Evolutionary conservation across 2,888 invertebrate genomes (phyloP).

Genomic region (Lamellibrachia satsuma): DNA sequence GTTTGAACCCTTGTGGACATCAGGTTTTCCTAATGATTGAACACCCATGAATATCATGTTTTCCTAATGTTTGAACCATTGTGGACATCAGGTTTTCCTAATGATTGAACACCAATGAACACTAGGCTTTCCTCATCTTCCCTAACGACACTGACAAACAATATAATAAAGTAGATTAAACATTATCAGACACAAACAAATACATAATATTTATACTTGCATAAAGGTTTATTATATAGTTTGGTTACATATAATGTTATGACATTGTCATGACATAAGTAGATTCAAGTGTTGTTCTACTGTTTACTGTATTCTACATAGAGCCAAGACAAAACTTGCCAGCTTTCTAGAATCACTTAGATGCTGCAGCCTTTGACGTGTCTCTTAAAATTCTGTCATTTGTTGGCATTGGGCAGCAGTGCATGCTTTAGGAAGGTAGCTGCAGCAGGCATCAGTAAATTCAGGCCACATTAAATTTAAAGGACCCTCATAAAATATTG

Average conservation of each 20-base stretch:
- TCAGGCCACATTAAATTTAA: not conserved
- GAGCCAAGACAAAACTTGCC: not conserved
- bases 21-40: too few species aligned
- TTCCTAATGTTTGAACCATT: too few species aligned
- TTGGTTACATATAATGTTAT: not conserved
- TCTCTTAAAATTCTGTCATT: too few species aligned
- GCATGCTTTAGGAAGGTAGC: too few species aligned
- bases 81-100: too few species aligned
- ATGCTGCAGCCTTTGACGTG: not conserved
- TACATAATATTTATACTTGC: not conserved
- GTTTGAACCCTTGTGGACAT: too few species aligned
- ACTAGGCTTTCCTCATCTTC: too few species aligned
- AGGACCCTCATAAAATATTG: not conserved
- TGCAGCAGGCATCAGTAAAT: not conserved
- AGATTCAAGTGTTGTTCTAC: not conserved
- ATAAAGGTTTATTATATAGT: not conserved
- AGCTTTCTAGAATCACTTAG: not conserved
- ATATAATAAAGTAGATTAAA: not conserved
- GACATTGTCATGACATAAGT: not conserved
- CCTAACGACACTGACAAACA: too few species aligned
- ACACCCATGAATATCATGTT: too few species aligned
- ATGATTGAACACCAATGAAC: too few species aligned
- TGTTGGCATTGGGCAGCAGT: too few species aligned
- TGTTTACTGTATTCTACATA: not conserved
- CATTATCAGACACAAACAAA: not conserved